These are phyloP conservation scores for Tinea pellionella DNA, from an alignment of 2,888 invertebrate species.

Conservation along the genomic window DNA sequence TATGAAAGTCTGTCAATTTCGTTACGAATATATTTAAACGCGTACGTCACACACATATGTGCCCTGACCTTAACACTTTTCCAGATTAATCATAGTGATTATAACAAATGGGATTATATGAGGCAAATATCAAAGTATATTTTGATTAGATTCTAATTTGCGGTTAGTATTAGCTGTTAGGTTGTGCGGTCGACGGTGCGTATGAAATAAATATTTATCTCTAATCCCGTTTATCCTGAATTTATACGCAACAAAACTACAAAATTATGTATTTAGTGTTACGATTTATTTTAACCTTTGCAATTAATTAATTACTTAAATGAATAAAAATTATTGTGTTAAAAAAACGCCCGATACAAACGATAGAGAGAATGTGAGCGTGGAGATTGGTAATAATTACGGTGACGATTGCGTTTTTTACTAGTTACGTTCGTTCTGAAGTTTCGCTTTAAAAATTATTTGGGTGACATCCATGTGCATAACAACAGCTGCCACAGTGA, in stretches of 20 bases:
- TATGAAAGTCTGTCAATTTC: no score
- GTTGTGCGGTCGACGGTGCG: not conserved
- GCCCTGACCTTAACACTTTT: not conserved
- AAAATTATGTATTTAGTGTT: not conserved
- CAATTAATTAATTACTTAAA: not conserved
- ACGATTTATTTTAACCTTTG: not conserved
- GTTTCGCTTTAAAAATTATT: no score
- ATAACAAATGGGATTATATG: not conserved
- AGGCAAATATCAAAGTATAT: not conserved
- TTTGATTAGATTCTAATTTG: constrained; percentile 1
- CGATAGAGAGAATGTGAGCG: no score
- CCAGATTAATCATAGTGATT: not conserved
- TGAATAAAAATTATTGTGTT: no score
- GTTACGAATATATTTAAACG: no score
- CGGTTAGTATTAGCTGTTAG: not conserved
- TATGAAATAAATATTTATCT: not conserved
- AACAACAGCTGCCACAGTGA: no score
- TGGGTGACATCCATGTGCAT: no score
- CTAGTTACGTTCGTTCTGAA: no score
- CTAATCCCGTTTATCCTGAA: not conserved
- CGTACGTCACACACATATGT: no score
- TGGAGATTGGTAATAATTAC: no score
- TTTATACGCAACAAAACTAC: not conserved
- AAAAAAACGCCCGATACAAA: no score
- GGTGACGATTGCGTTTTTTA: no score